Evolutionary conservation across 2,113 vertebrate species (phyloP), one percentile per base, ranked within the genome.

Genomic region (Scomber japonicus): DNA sequence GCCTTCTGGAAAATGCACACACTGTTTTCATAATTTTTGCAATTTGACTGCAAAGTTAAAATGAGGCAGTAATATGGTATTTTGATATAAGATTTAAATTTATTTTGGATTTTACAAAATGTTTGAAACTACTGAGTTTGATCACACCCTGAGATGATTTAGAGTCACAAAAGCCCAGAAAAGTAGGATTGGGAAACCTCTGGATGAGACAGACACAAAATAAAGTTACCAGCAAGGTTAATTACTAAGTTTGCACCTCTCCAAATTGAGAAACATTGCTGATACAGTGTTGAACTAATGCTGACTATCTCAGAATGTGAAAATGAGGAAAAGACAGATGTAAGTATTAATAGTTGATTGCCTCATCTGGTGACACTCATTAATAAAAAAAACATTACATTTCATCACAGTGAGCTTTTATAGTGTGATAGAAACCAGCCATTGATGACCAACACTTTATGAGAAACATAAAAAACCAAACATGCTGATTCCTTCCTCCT

Each of bases 1-100:
- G 49, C 49, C 55, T 55, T 69, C 45, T 71, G 51, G 53, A 31
- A 62, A 75, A 67, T 63, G 35, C 31, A 67, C 21, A 30, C 3
- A 49, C 12, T n/a, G 15, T 61, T 76, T 53, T 53, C 35, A 63
- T 44, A 27, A 21, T 44, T 59, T 51, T 5, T 56, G 27, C 21
- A 4, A 0, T 31, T 27, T 11, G 17, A 66, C 17, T 30, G 17
- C 69, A 19, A 56, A 60, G 51, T 61, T 68, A 17, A 76, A 30
- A 5, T 49, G 12, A 59, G 15, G 13, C 62, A 40, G 16, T 59
- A 3, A 55, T 51, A 31, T 35, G 1, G 1, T 15, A 5, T n/a
- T 24, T 2, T 40, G 54, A 66, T 45, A 49, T 27, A 15, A 16
- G 19, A 19, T 45, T 80, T 71, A 9, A 27, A 50, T 59, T 3